phyloP scores from a whole-genome alignment of 2,888 invertebrate species.

The Heliconius aoede region DNA sequence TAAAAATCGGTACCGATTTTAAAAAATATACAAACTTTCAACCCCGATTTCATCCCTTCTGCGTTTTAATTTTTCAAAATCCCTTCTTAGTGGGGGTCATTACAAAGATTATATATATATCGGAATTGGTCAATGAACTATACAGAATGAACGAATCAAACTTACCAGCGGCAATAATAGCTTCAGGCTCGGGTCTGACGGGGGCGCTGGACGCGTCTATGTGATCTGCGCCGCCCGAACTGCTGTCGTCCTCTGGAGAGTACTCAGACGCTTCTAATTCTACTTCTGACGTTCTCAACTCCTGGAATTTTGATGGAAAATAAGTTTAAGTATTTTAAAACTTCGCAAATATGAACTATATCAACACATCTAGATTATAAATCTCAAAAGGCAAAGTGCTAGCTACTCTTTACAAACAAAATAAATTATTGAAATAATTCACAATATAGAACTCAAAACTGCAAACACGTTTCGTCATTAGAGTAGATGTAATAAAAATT shows the following conservation, averaged over 20 bases:
- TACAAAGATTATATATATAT: too few relatives aligned
- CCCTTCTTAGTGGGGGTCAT: too few relatives aligned
- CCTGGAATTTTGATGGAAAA: slow-evolving; percentile 55
- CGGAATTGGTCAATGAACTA: neutral
- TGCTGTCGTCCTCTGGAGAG: slow-evolving; percentile 84
- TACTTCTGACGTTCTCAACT: slow-evolving; percentile 68
- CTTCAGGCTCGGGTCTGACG: slow-evolving; percentile 62
- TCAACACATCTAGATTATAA: neutral
- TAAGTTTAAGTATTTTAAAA: neutral
- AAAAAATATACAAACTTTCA: too few relatives aligned
- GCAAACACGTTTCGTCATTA: neutral
- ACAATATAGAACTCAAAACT: neutral
- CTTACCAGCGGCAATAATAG: slow-evolving; percentile 65
- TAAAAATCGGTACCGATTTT: too few relatives aligned
- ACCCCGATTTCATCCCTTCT: too few relatives aligned
- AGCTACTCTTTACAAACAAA: too few relatives aligned
- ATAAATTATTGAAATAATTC: neutral
- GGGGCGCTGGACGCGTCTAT: slow-evolving; percentile 60
- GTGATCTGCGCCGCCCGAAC: slow-evolving; percentile 78
- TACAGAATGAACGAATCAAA: neutral
- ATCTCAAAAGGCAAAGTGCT: neutral
- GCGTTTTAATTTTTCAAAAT: too few relatives aligned
- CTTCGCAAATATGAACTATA: neutral
- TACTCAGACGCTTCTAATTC: slow-evolving; percentile 79
- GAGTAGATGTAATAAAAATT: too few relatives aligned